Percentiles rank a stretch among this genome's conserved stretches.
Evolutionary conservation across 1,140 invertebrate genomes (phyloP).

Genomic region (Homalodisca vitripennis): DNA sequence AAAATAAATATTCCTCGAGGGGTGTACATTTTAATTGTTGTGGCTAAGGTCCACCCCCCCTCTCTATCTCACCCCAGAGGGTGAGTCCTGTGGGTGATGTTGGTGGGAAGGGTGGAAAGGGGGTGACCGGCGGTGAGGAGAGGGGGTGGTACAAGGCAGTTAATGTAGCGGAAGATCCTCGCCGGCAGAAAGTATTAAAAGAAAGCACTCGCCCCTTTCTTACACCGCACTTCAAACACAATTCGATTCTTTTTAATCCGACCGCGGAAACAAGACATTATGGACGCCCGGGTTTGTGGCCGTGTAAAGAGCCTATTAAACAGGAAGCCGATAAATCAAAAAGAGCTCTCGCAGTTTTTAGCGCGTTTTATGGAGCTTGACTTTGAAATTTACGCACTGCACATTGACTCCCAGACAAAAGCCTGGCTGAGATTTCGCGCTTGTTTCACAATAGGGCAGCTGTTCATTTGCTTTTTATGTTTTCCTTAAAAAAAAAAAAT

Average conservation of each 20-base stretch:
- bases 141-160: not conserved
- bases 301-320: constrained; percentile 33
- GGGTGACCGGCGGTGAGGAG: not conserved
- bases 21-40: not conserved
- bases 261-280: constrained; percentile 25
- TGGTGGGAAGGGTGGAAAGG: not conserved
- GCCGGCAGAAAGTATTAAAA: constrained; percentile 34
- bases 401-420: not conserved
- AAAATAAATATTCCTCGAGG: not conserved
- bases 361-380: not conserved
- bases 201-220: constrained; percentile 5
- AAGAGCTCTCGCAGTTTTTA: not conserved
- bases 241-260: constrained; percentile 31
- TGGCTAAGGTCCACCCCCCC: not conserved
- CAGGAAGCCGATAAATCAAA: constrained; percentile 21
- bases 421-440: not conserved
- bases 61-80: no score
- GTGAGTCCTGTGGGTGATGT: no score
- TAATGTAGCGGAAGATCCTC: constrained; percentile 32
- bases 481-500: no score
- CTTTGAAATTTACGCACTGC: not conserved
- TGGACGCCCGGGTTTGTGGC: constrained; percentile 23
- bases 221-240: constrained; percentile 16
- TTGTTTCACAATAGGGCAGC: not conserved
- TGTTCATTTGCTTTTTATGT: not conserved